A percentile compares a stretch with the other conserved stretches of the same genome.
Evolutionary conservation across 2,888 invertebrate species (phyloP).

Genomic region (Zele albiditarsus): DNA sequence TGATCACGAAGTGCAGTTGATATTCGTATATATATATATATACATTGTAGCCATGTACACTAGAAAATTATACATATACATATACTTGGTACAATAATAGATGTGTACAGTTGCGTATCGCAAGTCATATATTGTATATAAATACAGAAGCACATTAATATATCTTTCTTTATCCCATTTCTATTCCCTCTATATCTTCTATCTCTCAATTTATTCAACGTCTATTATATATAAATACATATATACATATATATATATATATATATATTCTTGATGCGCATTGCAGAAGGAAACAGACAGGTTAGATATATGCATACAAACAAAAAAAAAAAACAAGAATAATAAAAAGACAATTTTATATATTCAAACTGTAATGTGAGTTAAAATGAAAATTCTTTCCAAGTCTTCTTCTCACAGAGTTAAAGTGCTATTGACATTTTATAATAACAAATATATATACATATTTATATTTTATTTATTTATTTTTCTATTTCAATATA

Average conservation of each 20-base stretch:
- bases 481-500: slow-evolving; percentile 1
- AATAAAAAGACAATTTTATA: background rate
- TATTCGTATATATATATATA: slow-evolving; percentile 42
- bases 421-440: slow-evolving; percentile 27
- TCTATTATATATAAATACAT: slow-evolving; percentile 20
- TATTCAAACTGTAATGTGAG: background rate
- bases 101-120: background rate
- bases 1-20: slow-evolving; percentile 45
- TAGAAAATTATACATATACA: background rate
- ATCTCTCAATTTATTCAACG: slow-evolving; percentile 5
- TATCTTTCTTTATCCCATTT: slow-evolving; percentile 20
- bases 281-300: slow-evolving; percentile 24
- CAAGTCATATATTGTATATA: slow-evolving; percentile 6
- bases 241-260: slow-evolving; percentile 21
- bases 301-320: background rate
- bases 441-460: slow-evolving; percentile 12
- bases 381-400: slow-evolving; percentile 31
- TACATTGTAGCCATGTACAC: background rate
- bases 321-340: background rate
- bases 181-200: background rate
- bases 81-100: background rate
- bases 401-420: background rate
- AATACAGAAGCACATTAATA: slow-evolving; percentile 30
- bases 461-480: background rate
- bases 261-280: background rate